These are phyloP conservation scores for Gastracanthus pulcherrimus DNA, from an alignment of 2,888 invertebrate species.

Conservation along the genomic window DNA sequence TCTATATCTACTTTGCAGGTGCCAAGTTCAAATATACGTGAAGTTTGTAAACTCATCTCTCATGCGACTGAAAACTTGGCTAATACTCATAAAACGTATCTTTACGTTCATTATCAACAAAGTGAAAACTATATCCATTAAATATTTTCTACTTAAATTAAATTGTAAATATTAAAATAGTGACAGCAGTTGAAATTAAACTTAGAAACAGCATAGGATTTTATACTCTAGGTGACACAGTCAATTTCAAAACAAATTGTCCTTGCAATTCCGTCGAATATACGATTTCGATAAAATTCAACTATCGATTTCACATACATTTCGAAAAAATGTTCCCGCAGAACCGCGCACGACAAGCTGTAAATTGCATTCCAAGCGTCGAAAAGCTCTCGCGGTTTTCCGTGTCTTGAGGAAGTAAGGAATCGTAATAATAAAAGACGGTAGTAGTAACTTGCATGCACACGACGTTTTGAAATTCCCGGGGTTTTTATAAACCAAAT, in stretches of 20 bases:
- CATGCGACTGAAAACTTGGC: constrained; percentile 28
- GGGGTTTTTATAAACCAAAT: neutral
- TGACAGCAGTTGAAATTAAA: too few relatives aligned
- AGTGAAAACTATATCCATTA: neutral
- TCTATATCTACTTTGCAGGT: neutral
- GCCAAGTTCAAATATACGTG: constrained; percentile 38
- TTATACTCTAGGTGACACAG: too few relatives aligned
- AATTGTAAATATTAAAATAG: too few relatives aligned
- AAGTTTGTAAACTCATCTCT: constrained; percentile 24
- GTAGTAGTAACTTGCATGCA: too few relatives aligned
- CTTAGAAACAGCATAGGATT: too few relatives aligned
- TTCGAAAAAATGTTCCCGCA: neutral
- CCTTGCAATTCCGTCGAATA: neutral
- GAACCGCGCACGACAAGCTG: neutral
- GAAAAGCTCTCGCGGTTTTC: neutral
- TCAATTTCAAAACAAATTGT: neutral
- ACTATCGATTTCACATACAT: neutral
- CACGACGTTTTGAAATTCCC: constrained; percentile 1
- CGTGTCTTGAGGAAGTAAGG: neutral
- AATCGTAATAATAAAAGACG: neutral
- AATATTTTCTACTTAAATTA: neutral
- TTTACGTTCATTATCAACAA: neutral
- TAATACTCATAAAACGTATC: neutral
- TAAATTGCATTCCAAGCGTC: constrained; percentile 23
- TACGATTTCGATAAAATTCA: neutral